Evolutionary conservation across 2,113 vertebrate genomes (phyloP).

Genomic region (Prunella fulvescens): DNA sequence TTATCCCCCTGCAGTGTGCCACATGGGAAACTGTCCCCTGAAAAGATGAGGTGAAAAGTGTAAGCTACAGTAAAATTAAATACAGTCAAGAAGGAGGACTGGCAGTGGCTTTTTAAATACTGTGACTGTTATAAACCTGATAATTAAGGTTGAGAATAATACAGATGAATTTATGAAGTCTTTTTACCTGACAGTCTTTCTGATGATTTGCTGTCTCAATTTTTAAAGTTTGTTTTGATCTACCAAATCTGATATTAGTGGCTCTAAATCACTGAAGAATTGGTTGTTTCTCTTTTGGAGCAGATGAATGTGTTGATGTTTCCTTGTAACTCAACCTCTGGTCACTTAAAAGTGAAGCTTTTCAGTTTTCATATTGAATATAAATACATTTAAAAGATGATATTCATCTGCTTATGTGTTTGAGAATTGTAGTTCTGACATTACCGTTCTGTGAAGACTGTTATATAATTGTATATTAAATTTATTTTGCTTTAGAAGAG

Average conservation of each 20-base stretch:
- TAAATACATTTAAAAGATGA: not conserved
- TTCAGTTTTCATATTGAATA: not conserved
- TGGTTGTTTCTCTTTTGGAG: not conserved
- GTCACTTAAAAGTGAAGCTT: not conserved
- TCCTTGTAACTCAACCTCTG: not conserved
- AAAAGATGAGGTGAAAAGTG: not conserved
- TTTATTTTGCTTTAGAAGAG: not conserved
- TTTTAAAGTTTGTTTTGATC: not conserved
- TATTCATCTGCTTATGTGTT: not conserved
- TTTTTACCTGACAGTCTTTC: not conserved
- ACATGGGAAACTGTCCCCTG: not conserved
- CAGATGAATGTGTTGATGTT: not conserved
- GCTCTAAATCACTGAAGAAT: not conserved
- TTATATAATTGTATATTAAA: not conserved
- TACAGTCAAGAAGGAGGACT: not conserved
- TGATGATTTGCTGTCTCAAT: not conserved
- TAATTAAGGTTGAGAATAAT: not conserved
- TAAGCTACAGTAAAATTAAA: not conserved
- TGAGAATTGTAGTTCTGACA: not conserved
- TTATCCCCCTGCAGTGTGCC: not conserved
- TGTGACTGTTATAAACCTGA: not conserved
- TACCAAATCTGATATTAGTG: not conserved
- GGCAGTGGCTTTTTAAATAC: not conserved
- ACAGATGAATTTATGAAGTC: not conserved
- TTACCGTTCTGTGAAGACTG: not conserved